Evolutionary conservation across 2,888 invertebrate species (phyloP), one percentile per base, ranked within the genome.

Genomic region (Sceliomorpha sp.): DNA sequence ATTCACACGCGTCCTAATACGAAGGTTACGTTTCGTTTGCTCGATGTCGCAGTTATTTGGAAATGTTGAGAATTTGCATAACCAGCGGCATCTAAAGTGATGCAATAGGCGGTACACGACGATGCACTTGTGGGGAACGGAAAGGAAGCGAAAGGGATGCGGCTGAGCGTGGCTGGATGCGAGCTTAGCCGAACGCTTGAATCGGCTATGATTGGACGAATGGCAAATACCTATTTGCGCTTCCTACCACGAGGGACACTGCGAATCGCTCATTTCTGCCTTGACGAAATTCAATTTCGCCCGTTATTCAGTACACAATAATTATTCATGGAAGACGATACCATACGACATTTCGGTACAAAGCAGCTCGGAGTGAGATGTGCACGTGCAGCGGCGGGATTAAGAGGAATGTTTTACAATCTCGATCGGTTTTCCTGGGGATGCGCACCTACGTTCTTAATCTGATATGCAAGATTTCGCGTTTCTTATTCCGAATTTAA

Each of bases 141-240:
- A 60, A 60, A n/a, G n/a, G n/a, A n/a, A n/a, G n/a, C n/a, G 60
- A 60, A 50, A 60, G 60, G 48, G 60, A 50, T 26, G 60, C n/a
- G n/a, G n/a, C 42, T 60, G 42, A 50, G 29, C 50, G 34, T 20
- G 47, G 42, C 34, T 37, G 36, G 34, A 14, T 12, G 50, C 44
- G 44, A 51, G 51, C 51, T 60, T 60, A 39, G 32, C 51, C 45
- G 29, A 37, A 37, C 62, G 53, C 15, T 26, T 45, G 62, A 62
- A 62, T 51, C 45, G 34, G 45, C 53, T 31, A 31, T 62, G 62
- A 62, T 62, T 62, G 62, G 45, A 45, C 62, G 45, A 50, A 51
- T 31, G 44, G 36, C 44, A 51, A 63, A 63, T 47, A 47, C 40
- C 47, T 55, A 47, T 55, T 55, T 63, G 47, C 53, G 47, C 32